phyloP scores from a whole-genome alignment of 2,797 vertebrate species.

The Erpetoichthys calabaricus region DNA sequence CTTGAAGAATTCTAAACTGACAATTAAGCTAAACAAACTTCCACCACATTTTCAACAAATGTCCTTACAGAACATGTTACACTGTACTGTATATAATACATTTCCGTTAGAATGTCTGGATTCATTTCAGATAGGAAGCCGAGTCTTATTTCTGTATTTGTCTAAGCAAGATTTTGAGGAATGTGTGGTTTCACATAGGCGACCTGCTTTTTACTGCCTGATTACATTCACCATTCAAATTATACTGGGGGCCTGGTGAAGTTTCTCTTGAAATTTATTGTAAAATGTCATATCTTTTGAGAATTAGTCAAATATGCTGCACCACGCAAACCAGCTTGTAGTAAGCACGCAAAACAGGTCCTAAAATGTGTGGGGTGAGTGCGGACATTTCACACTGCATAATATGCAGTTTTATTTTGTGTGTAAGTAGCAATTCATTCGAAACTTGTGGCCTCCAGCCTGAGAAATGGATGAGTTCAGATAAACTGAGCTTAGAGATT shows the following conservation, averaged over 20 bases:
- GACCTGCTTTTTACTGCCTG: constrained; percentile 33
- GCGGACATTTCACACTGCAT: constrained; percentile 30
- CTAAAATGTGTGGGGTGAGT: constrained; percentile 22
- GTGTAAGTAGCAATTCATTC: no score
- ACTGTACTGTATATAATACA: no score
- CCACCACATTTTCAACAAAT: no score
- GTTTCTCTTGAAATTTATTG: constrained; percentile 24
- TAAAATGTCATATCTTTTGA: constrained; percentile 9
- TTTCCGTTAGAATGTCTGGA: constrained; percentile 11
- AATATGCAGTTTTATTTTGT: no score
- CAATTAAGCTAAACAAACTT: no score
- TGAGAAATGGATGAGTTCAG: no score
- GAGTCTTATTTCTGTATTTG: constrained; percentile 31
- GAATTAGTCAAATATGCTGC: constrained; percentile 8
- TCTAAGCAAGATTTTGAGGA: constrained; percentile 20
- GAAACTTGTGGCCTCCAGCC: no score
- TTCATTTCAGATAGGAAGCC: constrained; percentile 31
- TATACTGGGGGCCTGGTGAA: constrained; percentile 27
- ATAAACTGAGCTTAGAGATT: no score
- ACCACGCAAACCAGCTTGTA: constrained; percentile 12
- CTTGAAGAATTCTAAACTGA: no score
- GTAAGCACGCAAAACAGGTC: constrained; percentile 1
- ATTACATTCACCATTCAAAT: constrained; percentile 22
- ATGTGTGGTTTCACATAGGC: constrained; percentile 34
- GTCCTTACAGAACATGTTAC: no score